Conservation (phyloP, 2,113 vertebrate species). For the Perccottus glenii region DNA sequence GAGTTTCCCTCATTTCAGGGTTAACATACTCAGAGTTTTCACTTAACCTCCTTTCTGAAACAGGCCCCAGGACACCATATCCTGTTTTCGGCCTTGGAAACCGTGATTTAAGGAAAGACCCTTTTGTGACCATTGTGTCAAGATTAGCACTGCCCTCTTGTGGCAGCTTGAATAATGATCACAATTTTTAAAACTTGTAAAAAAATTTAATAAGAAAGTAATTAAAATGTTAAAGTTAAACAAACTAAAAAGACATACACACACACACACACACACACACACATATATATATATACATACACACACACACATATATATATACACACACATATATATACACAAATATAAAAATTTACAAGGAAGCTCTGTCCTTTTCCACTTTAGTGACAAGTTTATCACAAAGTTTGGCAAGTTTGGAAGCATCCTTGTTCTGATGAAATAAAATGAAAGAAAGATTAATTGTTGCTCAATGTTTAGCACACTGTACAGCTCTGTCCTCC, state of each 20-base stretch:
- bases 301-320: too few relatives aligned
- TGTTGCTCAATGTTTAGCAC: not conserved
- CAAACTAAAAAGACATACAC: too few relatives aligned
- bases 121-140: not conserved
- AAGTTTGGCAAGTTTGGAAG: constrained; percentile 85
- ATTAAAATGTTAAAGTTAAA: too few relatives aligned
- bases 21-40: too few relatives aligned
- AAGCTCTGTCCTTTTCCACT: constrained; percentile 66
- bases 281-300: too few relatives aligned
- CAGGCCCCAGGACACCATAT: too few relatives aligned
- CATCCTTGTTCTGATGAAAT: constrained; percentile 82
- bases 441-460: not conserved
- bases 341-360: constrained; percentile 48
- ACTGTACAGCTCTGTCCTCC: not conserved
- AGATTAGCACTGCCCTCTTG: constrained; percentile 47
- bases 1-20: too few relatives aligned
- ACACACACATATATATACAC: too few relatives aligned
- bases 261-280: too few relatives aligned
- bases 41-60: too few relatives aligned
- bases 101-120: too few relatives aligned
- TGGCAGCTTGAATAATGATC: constrained; percentile 7
- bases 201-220: constrained; percentile 56
- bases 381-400: constrained; percentile 86
- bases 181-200: constrained; percentile 1
- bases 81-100: not conserved